Conservation (phyloP, 2,888 invertebrate genomes). For the Aplocera efformata region DNA sequence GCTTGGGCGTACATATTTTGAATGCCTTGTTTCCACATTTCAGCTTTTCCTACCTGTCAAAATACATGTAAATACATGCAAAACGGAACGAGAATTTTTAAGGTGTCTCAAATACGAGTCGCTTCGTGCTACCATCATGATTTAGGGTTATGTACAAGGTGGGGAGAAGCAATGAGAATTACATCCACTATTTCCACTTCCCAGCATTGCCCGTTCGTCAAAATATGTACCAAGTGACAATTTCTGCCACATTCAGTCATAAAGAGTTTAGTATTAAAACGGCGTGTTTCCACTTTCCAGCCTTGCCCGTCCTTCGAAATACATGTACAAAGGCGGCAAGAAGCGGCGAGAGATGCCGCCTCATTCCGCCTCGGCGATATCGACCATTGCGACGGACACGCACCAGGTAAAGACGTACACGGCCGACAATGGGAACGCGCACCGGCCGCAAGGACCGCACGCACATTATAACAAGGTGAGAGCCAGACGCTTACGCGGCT, state of each 20-base stretch:
- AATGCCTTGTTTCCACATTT: constrained; percentile 13
- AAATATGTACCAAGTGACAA: no score
- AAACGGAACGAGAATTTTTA: no score
- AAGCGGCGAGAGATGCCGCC: constrained; percentile 65
- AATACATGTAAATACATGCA: constrained; percentile 73
- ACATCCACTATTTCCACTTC: no score
- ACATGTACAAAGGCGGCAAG: constrained; percentile 72
- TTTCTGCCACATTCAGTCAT: no score
- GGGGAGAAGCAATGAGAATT: no score
- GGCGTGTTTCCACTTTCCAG: constrained; percentile 38
- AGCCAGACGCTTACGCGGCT: constrained; percentile 59
- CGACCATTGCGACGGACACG: constrained; percentile 82
- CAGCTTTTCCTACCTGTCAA: constrained; percentile 71
- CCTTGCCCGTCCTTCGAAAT: constrained; percentile 70
- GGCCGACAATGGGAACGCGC: constrained; percentile 93
- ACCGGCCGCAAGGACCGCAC: constrained; percentile 87
- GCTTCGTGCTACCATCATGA: no score
- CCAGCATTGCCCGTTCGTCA: no score
- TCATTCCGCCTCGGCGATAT: constrained; percentile 68
- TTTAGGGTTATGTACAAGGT: no score
- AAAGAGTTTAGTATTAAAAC: not conserved
- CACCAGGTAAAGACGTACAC: constrained; percentile 98
- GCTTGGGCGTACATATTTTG: no score
- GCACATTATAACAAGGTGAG: constrained; percentile 96
- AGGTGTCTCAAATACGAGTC: no score